Evolutionary conservation across 1,140 invertebrate species (phyloP).

Genomic region (Drosophila nikananu): DNA sequence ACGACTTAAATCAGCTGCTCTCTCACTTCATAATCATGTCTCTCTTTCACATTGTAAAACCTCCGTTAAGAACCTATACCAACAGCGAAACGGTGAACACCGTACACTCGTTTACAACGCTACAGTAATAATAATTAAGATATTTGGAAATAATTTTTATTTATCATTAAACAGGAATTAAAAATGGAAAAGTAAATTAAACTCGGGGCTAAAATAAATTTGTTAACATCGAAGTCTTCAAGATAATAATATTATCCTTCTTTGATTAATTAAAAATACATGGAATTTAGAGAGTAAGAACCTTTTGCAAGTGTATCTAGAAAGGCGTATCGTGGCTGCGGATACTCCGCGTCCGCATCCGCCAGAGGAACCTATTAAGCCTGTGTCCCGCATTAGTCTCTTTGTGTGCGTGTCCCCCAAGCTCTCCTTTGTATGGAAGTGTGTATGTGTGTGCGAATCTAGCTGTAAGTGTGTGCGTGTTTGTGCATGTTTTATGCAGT

Average conservation of each 20-base stretch:
- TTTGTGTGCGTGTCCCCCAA: conserved; percentile 36
- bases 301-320: conserved; percentile 15
- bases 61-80: background rate
- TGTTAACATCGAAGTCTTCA: no score
- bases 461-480: conserved; percentile 27
- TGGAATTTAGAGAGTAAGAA: background rate
- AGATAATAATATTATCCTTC: background rate
- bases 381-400: conserved; percentile 59
- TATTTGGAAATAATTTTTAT: background rate
- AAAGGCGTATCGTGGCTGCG: conserved; percentile 28
- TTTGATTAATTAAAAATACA: background rate
- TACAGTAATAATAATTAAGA: no score
- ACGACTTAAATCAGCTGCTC: conserved; percentile 28
- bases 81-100: conserved; percentile 1
- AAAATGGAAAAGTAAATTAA: background rate
- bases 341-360: conserved; percentile 33
- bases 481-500: conserved; percentile 74
- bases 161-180: background rate
- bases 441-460: conserved; percentile 20
- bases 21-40: conserved; percentile 22
- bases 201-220: background rate
- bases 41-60: conserved; percentile 2
- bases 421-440: conserved; percentile 24
- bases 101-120: background rate
- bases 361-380: conserved; percentile 59